phyloP scores from a whole-genome alignment of 2,888 invertebrate species.

The Cryptops parisi region DNA sequence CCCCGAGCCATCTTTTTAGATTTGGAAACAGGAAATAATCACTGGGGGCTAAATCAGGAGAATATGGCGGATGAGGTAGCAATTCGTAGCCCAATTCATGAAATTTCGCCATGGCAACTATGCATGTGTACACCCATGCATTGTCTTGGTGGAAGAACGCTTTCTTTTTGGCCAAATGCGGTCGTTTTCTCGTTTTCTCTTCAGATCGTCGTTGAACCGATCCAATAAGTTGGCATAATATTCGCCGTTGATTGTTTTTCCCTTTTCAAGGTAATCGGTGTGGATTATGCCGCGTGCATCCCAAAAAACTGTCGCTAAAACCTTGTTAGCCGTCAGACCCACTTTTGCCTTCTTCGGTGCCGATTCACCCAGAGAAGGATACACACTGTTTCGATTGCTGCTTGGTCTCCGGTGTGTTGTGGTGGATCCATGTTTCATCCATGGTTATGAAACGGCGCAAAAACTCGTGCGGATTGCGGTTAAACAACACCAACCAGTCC shows the following conservation, averaged over 20 bases:
- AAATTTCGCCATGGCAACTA: not conserved
- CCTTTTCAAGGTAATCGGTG: not conserved
- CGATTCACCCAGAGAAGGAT: too few species aligned
- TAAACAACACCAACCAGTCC: constrained; percentile 22
- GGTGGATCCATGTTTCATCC: constrained; percentile 30
- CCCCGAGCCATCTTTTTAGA: not conserved
- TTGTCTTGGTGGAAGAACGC: not conserved
- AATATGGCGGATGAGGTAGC: not conserved
- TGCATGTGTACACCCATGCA: too few species aligned
- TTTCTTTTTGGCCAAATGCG: not conserved
- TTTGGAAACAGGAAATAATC: not conserved
- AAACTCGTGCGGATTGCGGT: constrained; percentile 22
- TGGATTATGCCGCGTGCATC: not conserved
- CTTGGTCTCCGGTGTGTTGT: constrained; percentile 27
- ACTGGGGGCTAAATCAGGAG: not conserved
- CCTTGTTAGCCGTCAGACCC: too few species aligned
- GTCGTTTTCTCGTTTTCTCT: not conserved
- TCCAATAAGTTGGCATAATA: not conserved
- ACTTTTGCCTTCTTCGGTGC: too few species aligned
- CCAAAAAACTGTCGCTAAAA: too few species aligned
- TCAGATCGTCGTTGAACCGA: not conserved
- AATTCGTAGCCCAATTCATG: not conserved
- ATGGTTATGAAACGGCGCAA: constrained; percentile 26
- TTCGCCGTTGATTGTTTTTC: not conserved
- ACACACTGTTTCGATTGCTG: constrained; percentile 12